Evolutionary conservation across 2,888 invertebrate species (phyloP).

Genomic region (Leptura quadrifasciata): DNA sequence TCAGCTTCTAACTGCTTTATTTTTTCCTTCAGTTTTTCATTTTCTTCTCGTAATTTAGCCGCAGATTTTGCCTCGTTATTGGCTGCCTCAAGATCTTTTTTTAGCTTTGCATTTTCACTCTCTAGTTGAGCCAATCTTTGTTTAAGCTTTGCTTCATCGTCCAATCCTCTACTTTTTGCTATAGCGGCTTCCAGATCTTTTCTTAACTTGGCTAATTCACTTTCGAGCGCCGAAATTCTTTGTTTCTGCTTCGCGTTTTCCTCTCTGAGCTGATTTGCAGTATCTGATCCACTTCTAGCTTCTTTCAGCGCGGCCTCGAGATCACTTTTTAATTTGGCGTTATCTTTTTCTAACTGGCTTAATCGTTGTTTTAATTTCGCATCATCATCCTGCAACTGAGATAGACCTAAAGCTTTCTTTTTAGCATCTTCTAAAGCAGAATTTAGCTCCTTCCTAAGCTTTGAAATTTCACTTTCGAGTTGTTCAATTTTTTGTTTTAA

Average conservation of each 20-base stretch:
- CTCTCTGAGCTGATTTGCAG: constrained; percentile 38
- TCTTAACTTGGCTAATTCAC: constrained; percentile 47
- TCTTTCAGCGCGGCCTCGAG: constrained; percentile 43
- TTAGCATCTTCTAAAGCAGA: constrained; percentile 47
- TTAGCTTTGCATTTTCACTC: background rate
- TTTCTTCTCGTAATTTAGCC: background rate
- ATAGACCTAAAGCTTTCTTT: constrained; percentile 35
- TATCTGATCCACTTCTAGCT: constrained; percentile 23
- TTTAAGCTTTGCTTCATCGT: background rate
- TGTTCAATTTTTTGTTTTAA: constrained; percentile 54
- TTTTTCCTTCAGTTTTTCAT: background rate
- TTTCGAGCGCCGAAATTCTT: constrained; percentile 50
- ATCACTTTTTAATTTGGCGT: constrained; percentile 54
- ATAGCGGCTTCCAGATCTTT: constrained; percentile 51
- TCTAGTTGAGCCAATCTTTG: background rate
- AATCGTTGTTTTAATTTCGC: constrained; percentile 52
- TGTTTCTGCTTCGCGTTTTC: constrained; percentile 52
- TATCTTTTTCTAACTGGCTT: constrained; percentile 54
- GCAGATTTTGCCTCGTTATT: background rate
- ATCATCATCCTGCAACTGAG: constrained; percentile 44
- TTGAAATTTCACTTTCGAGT: constrained; percentile 54
- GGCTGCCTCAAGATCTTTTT: background rate
- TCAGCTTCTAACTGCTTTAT: background rate
- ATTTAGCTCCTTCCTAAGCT: constrained; percentile 50
- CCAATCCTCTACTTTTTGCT: background rate